Conservation (phyloP, 2,797 vertebrate genomes). For the Urosaurus nigricauda region DNA sequence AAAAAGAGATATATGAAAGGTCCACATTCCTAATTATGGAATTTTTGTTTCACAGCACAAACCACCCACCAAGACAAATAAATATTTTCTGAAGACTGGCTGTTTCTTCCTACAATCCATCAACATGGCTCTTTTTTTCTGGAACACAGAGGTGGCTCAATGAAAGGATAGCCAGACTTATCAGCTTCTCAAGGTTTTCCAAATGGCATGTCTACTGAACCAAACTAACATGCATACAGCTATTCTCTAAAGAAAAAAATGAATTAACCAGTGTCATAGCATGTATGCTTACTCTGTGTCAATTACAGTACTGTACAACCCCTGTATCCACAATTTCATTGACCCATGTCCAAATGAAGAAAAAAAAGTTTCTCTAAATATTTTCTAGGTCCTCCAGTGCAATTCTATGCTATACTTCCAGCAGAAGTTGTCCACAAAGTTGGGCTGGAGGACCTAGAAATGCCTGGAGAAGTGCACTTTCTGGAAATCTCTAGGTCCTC, state of each 20-base stretch:
- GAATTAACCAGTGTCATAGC: slow-evolving; percentile 32
- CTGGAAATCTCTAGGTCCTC: no score
- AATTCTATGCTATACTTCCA: no score
- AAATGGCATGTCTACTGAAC: background rate
- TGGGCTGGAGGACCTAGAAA: no score
- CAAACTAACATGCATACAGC: background rate
- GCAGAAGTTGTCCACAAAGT: no score
- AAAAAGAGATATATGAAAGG: background rate
- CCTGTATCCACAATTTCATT: no score
- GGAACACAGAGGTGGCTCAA: background rate
- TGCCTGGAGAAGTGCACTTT: no score
- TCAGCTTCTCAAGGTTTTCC: background rate
- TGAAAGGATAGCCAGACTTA: background rate
- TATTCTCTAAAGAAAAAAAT: background rate
- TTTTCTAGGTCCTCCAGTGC: no score
- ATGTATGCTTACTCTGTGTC: background rate
- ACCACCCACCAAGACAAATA: background rate
- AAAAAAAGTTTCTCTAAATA: no score
- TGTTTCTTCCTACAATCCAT: background rate
- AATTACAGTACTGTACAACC: background rate
- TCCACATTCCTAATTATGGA: background rate
- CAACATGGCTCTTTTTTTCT: background rate
- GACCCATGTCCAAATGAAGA: no score
- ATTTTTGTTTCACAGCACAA: background rate
- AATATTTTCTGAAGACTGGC: background rate